Evolutionary conservation across 2,797 vertebrate genomes (phyloP).

Genomic region (Acipenser transmontanus): DNA sequence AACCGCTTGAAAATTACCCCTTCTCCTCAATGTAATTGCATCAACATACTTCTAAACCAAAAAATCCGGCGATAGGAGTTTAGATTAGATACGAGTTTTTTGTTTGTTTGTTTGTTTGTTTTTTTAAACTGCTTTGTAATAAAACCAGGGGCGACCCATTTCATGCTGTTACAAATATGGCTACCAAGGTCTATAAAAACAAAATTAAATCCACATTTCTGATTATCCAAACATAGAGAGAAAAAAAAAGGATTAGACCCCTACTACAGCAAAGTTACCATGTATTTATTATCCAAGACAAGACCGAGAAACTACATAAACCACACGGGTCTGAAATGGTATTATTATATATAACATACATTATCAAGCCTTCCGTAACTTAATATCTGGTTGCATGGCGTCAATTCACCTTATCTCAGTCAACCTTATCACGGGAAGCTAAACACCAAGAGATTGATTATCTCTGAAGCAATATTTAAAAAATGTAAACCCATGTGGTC

Average conservation of each 20-base stretch:
- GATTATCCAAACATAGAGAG: background rate
- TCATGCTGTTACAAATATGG: slow-evolving; percentile 66
- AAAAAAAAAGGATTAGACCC: slow-evolving; percentile 1
- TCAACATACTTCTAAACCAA: too few species aligned
- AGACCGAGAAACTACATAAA: slow-evolving; percentile 43
- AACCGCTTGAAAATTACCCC: too few species aligned
- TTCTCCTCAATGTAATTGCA: too few species aligned
- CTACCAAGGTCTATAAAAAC: slow-evolving; percentile 44
- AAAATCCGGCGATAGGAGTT: too few species aligned
- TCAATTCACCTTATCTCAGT: too few species aligned
- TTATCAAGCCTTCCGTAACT: too few species aligned
- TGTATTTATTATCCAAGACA: slow-evolving; percentile 1
- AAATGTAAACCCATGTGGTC: slow-evolving; percentile 63
- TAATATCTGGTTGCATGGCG: too few species aligned
- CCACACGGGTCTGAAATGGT: slow-evolving; percentile 27
- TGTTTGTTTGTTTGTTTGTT: slow-evolving; percentile 34
- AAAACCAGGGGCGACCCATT: slow-evolving; percentile 39
- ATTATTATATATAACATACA: too few species aligned
- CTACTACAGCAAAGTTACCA: slow-evolving; percentile 11
- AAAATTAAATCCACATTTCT: slow-evolving; percentile 7
- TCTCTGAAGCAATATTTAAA: slow-evolving; percentile 8
- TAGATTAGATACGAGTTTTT: slow-evolving; percentile 2
- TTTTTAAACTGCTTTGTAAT: slow-evolving; percentile 37
- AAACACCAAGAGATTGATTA: background rate
- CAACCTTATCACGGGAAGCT: too few species aligned